Conservation (phyloP, 1,140 invertebrate genomes). For the Heterodera carotae region DNA sequence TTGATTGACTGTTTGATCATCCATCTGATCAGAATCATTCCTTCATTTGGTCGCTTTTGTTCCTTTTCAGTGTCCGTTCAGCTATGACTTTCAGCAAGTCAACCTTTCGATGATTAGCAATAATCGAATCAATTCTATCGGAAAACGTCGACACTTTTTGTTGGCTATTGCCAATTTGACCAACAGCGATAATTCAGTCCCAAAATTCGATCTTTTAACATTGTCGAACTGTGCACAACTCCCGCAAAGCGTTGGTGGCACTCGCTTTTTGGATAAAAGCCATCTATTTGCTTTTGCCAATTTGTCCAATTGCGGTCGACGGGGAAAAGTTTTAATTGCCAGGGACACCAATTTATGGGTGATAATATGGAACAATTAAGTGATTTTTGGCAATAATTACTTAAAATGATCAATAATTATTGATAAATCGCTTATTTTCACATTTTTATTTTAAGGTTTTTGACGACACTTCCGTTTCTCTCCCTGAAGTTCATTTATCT, state of each 20-base stretch:
- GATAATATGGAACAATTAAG: too few relatives aligned
- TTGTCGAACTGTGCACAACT: not conserved
- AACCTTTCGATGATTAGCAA: not conserved
- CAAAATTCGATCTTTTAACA: constrained; percentile 1
- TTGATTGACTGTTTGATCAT: not conserved
- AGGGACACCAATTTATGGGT: not conserved
- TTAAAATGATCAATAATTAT: too few relatives aligned
- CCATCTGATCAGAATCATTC: not conserved
- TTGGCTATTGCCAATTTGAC: constrained; percentile 5
- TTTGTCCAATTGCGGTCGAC: not conserved
- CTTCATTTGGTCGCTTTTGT: too few relatives aligned
- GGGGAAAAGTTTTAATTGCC: not conserved
- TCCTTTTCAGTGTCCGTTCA: not conserved
- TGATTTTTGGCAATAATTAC: too few relatives aligned
- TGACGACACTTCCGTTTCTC: not conserved
- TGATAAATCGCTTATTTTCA: too few relatives aligned
- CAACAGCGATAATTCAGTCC: not conserved
- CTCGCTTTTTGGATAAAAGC: not conserved
- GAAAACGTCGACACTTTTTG: not conserved
- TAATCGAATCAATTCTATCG: not conserved
- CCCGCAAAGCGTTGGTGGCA: not conserved
- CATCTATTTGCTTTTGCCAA: not conserved
- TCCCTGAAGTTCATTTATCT: not conserved
- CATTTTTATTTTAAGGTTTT: not conserved
- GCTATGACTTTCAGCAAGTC: not conserved